Base-by-base conservation (phyloP, 2,113 vertebrate genomes). In the Brienomyrus longianalis region DNA sequence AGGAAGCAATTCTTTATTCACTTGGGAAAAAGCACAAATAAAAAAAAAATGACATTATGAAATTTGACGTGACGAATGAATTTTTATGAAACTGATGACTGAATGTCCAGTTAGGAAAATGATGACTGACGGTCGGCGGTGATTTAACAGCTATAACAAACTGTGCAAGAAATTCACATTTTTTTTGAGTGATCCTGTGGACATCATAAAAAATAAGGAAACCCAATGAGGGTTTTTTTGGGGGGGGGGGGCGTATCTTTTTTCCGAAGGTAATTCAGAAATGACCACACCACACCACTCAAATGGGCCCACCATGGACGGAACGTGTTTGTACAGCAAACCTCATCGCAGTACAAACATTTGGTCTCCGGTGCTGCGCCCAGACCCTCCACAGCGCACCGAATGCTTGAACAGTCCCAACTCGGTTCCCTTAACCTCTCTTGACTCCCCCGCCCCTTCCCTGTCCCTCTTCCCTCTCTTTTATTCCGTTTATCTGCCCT, bases 301-400 rank as follows among this genome's bases (percentile, higher is more conserved):
- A n/a, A 80, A 54, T 27, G 56, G 89, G 89, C 45, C 89, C 89
- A 87, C 89, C 89, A 51, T 54, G 85, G n/a, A 56, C 19, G 19
- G 45, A 50, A n/a, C 10, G 62, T 90, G 85, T 90, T 90, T 90
- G 85, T 50, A 90, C 89, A 87, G 89, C 47, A 90, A 86, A 90
- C 89, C 86, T 86, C 85, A 74, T 87, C 59, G 27, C 50, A 77
- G 48, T 27, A 51, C 89, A 90, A 90, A 90, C 87, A 90, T 90
- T 90, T 90, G 85, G 59, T 90, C 89, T 87, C 84, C 59, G 45
- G 15, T 87, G 59, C 59, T 27, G 35, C 27, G 9, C 85, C 89
- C 62, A 87, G 89, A 87, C 89, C 89, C 89, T 90, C 84, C 66
- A 43, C 85, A 70, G 85, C 11, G 89, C 52, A 31, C 62, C 9